Evolutionary conservation across 2,113 vertebrate genomes (phyloP).

Genomic region (Apeltes quadracus): DNA sequence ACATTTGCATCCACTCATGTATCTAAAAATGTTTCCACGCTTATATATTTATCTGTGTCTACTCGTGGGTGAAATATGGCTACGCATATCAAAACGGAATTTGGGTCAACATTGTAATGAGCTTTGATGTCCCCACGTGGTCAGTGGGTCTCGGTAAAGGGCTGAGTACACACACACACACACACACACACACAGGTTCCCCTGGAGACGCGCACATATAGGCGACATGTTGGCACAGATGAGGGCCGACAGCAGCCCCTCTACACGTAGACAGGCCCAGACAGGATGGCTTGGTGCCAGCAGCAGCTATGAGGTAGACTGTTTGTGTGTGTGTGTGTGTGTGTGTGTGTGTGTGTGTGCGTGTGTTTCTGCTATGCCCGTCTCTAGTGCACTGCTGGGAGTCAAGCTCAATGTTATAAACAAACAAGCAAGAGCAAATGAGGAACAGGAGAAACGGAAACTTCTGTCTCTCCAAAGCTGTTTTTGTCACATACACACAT

Average conservation of each 20-base stretch:
- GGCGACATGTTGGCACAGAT: constrained; percentile 80
- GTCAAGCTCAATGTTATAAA: constrained; percentile 57
- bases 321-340: constrained; percentile 18
- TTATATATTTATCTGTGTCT: constrained; percentile 14
- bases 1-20: constrained; percentile 25
- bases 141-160: constrained; percentile 57
- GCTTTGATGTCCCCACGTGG: constrained; percentile 68
- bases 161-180: constrained; percentile 48
- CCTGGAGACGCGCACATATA: constrained; percentile 72
- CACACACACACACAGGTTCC: constrained; percentile 50
- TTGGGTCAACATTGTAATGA: constrained; percentile 74
- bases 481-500: constrained; percentile 33
- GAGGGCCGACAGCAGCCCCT: constrained; percentile 77
- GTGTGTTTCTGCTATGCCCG: constrained; percentile 30
- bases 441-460: constrained; percentile 48
- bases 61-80: constrained; percentile 36
- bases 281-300: constrained; percentile 76
- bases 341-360: constrained; percentile 21
- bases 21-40: neutral
- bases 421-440: constrained; percentile 60
- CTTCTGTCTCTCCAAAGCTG: constrained; percentile 54
- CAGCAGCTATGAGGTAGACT: constrained; percentile 48
- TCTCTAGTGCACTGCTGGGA: constrained; percentile 67
- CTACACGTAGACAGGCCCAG: constrained; percentile 69
- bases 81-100: constrained; percentile 62